Evolutionary conservation across 2,797 vertebrate species (phyloP).

Genomic region (Nannoperca obscura): DNA sequence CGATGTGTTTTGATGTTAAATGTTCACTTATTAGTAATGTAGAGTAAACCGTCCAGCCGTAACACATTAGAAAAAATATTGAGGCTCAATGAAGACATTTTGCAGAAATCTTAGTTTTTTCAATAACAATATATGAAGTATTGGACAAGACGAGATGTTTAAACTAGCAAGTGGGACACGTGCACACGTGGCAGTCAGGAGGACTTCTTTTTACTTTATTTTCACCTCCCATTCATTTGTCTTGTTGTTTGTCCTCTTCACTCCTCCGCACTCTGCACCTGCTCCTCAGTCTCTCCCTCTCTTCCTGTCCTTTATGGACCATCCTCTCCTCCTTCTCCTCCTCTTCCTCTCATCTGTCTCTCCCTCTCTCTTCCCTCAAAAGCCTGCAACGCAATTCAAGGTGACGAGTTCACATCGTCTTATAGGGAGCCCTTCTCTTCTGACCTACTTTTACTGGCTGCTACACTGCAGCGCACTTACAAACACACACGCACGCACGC

Average conservation of each 20-base stretch:
- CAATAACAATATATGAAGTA: not conserved
- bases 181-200: not conserved
- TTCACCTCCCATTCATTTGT: conserved; percentile 10
- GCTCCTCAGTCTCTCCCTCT: not conserved
- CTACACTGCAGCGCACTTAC: conserved; percentile 35
- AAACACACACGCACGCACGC: conserved; percentile 25
- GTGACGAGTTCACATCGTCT: conserved; percentile 91
- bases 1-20: not conserved
- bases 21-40: not conserved
- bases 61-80: not conserved
- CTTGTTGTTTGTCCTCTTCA: conserved; percentile 23
- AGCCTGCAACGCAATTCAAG: conserved; percentile 86
- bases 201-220: conserved; percentile 9
- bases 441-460: conserved; percentile 88
- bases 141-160: not conserved
- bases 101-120: not conserved
- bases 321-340: conserved; percentile 17
- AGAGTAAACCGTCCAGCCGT: not conserved
- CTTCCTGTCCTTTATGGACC: conserved; percentile 26
- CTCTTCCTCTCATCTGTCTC: conserved; percentile 53
- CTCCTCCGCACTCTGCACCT: not conserved
- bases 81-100: not conserved
- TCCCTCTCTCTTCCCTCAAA: conserved; percentile 70
- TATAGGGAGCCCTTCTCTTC: conserved; percentile 84
- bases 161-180: conserved; percentile 7